Percentiles rank a stretch among this genome's conserved stretches.
Evolutionary conservation across 2,113 vertebrate species (phyloP).

Genomic region (Dryoscopus gambensis): DNA sequence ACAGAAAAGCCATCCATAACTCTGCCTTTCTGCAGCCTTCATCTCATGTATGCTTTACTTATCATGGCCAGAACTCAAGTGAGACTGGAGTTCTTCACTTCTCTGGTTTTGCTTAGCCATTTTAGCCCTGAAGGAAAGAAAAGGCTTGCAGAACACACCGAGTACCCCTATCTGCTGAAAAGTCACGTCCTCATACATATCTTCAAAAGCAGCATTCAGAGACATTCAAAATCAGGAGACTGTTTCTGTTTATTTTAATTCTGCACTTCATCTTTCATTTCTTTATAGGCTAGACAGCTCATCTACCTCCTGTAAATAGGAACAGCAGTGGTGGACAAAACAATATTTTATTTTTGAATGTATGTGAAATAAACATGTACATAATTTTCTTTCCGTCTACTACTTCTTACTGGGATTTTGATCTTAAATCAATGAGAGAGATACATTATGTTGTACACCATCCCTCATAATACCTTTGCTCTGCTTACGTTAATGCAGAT

Average conservation of each 20-base stretch:
- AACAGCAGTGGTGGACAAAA: not conserved
- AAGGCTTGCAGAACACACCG: not conserved
- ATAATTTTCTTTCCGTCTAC: not conserved
- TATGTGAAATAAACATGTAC: not conserved
- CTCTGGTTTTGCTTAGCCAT: not conserved
- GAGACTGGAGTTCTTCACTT: not conserved
- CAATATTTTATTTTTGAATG: not conserved
- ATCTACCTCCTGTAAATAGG: not conserved
- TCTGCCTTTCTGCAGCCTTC: not conserved
- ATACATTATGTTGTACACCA: not conserved
- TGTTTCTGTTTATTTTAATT: slow-evolving; percentile 22
- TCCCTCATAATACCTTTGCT: not conserved
- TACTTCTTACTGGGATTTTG: not conserved
- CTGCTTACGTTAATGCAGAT: not conserved
- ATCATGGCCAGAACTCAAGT: not conserved
- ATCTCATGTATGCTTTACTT: not conserved
- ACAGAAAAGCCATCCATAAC: not conserved
- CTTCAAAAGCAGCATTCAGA: not conserved
- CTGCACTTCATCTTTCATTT: not conserved
- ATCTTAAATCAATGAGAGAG: not conserved
- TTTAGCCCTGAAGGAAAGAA: not conserved
- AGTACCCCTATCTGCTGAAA: not conserved
- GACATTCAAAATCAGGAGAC: not conserved
- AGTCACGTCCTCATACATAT: not conserved
- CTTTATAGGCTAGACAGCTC: not conserved